A percentile compares a stretch with the other conserved stretches of the same genome.
Conservation (phyloP, 2,797 vertebrate species). For the Aplochiton taeniatus region DNA sequence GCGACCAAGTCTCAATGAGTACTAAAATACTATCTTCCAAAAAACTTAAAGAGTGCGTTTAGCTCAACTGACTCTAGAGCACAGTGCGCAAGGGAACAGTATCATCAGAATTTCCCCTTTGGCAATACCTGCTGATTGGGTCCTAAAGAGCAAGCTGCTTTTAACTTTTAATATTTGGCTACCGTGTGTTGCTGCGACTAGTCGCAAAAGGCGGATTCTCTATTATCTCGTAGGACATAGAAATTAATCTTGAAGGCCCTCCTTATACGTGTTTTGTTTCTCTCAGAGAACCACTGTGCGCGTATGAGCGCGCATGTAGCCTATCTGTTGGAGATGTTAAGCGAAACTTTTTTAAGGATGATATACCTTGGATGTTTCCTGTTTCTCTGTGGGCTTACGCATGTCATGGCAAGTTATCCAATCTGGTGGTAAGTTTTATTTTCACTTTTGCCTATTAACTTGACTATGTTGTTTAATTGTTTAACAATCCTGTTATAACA, state of each 20-base stretch:
- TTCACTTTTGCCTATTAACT: constrained; percentile 41
- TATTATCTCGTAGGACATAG: constrained; percentile 46
- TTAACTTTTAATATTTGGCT: constrained; percentile 84
- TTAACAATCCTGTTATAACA: too few species aligned
- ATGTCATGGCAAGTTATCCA: constrained; percentile 91
- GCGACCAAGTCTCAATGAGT: constrained; percentile 84
- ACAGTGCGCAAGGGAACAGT: constrained; percentile 62
- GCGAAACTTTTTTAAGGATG: constrained; percentile 82
- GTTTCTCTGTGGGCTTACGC: constrained; percentile 85
- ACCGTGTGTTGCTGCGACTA: constrained; percentile 72
- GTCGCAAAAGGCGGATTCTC: constrained; percentile 69
- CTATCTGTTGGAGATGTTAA: constrained; percentile 64
- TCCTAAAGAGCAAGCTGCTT: constrained; percentile 75
- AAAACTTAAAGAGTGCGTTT: constrained; percentile 78
- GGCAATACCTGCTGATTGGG: constrained; percentile 87
- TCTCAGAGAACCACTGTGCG: constrained; percentile 59
- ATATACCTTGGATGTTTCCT: constrained; percentile 90
- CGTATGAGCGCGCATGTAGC: constrained; percentile 64
- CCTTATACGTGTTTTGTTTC: constrained; percentile 33
- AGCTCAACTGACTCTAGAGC: constrained; percentile 64
- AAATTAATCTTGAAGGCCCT: constrained; percentile 42
- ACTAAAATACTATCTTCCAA: constrained; percentile 84
- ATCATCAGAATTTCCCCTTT: constrained; percentile 85
- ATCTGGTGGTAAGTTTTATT: constrained; percentile 96
- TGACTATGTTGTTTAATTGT: background rate